Base-by-base conservation (phyloP, 2,888 invertebrate genomes). In the Aspidiotus rigidus region DNA sequence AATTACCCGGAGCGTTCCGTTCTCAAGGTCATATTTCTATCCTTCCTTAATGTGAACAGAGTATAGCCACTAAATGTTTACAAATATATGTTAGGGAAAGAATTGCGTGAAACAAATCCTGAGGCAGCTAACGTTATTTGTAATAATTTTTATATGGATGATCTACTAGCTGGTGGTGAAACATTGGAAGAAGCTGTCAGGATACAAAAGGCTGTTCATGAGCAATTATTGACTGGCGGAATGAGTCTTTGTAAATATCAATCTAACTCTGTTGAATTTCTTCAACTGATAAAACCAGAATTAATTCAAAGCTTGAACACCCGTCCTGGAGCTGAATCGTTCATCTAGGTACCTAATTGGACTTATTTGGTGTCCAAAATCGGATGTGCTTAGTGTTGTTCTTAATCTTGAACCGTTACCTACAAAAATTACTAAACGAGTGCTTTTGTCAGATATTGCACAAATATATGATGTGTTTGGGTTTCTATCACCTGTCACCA, bases 61-160 rank as follows among this genome's bases (percentile, higher is more conserved):
- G 71, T 72, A 54, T 76, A 16, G 75, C 76, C 1, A 74, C 72
- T 7, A 55, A 75, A 60, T 73, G 72, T 39, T 64, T 77, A 11
- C n/a, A n/a, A n/a, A n/a, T n/a, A n/a, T 55, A n/a, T 73, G 57
- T 74, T 75, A 66, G 57, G 76, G 44, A 75, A 75, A 0, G 8
- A 70, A 0, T 74, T 75, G 13, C 62, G 67, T n/a, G 62, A 62
- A 61, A 69, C 13, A 0, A 71, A 61, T 54, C 70, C 72, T 7
- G 7, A 44, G 15, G 73, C 72, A 7, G 55, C 72, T 6, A 15
- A 71, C 41, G 67, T 72, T 16, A 71, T 49, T 64, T 71, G 15
- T 69, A 74, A 71, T 3, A 73, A 75, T 64, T 74, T 75, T 54
- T 77, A 78, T 53, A 74, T 77, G 13, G 76, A 77, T 64, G 76